Percentiles rank a stretch among this genome's conserved stretches.
Evolutionary conservation across 2,888 invertebrate species (phyloP).

Genomic region (Nomada hirtipes): DNA sequence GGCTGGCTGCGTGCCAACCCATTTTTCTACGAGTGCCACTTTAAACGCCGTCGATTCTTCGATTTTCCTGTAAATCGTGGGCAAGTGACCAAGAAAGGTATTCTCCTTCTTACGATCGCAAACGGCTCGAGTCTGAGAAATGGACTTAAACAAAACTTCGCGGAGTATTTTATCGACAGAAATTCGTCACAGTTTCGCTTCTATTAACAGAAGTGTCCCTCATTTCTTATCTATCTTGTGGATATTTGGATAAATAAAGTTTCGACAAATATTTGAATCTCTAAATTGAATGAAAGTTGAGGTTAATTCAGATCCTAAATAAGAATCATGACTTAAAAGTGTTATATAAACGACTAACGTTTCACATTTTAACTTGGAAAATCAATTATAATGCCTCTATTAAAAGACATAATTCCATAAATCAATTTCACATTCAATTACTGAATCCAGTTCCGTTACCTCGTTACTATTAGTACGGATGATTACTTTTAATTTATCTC

Average conservation of each 20-base stretch:
- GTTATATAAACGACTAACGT: too few relatives aligned
- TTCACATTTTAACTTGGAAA: too few relatives aligned
- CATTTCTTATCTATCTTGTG: neutral
- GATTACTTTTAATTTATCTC: too few relatives aligned
- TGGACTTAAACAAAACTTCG: constrained; percentile 14
- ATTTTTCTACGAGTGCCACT: constrained; percentile 43
- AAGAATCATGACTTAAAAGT: too few relatives aligned
- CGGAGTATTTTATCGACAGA: constrained; percentile 15
- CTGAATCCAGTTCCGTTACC: too few relatives aligned
- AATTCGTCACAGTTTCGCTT: neutral
- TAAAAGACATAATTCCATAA: too few relatives aligned
- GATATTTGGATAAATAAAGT: neutral
- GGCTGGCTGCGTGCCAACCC: constrained; percentile 27
- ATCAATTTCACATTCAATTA: too few relatives aligned
- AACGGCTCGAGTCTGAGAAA: constrained; percentile 2
- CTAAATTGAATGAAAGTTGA: too few relatives aligned
- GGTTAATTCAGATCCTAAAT: too few relatives aligned
- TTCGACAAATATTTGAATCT: too few relatives aligned
- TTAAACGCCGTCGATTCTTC: constrained; percentile 31
- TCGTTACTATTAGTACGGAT: too few relatives aligned
- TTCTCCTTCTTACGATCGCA: constrained; percentile 11
- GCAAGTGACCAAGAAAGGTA: constrained; percentile 41
- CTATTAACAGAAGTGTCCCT: neutral
- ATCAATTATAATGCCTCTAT: too few relatives aligned
- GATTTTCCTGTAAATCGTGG: constrained; percentile 33